Conservation (phyloP, 2,797 vertebrate species). For the Chromobotia macracanthus region DNA sequence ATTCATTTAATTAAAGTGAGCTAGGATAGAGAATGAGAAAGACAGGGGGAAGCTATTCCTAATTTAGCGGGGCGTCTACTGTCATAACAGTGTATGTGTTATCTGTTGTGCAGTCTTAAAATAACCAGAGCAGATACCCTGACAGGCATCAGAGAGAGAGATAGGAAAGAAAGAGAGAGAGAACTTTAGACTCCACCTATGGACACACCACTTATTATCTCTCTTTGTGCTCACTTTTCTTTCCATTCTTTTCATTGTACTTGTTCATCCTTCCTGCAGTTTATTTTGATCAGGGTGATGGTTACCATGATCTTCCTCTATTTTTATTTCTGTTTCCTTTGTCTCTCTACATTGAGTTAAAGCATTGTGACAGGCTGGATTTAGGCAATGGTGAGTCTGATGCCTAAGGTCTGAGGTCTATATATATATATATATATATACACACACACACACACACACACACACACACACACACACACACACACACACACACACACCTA, state of each 20-base stretch:
- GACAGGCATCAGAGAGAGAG: conserved; percentile 61
- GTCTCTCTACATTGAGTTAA: conserved; percentile 26
- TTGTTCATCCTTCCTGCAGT: background rate
- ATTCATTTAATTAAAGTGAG: conserved; percentile 2
- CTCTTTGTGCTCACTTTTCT: conserved; percentile 2
- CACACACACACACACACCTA: too few relatives aligned
- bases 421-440: background rate
- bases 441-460: conserved; percentile 33
- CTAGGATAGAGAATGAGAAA: conserved; percentile 17
- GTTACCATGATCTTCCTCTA: background rate
- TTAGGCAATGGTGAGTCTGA: conserved; percentile 41
- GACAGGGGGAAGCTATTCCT: conserved; percentile 44
- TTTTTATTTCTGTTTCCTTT: conserved; percentile 13
- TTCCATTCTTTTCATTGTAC: background rate
- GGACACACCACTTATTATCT: conserved; percentile 16
- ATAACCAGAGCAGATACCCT: conserved; percentile 56
- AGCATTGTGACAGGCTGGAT: conserved; percentile 27
- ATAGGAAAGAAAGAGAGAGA: background rate
- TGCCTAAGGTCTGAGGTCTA: conserved; percentile 21
- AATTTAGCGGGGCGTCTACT: conserved; percentile 56
- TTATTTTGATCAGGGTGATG: conserved; percentile 6
- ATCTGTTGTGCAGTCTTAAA: conserved; percentile 59
- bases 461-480: too few relatives aligned
- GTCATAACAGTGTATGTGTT: conserved; percentile 56
- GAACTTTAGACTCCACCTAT: conserved; percentile 14